phyloP scores from a whole-genome alignment of 1,140 invertebrate genomes.

The Drosophila pandora region DNA sequence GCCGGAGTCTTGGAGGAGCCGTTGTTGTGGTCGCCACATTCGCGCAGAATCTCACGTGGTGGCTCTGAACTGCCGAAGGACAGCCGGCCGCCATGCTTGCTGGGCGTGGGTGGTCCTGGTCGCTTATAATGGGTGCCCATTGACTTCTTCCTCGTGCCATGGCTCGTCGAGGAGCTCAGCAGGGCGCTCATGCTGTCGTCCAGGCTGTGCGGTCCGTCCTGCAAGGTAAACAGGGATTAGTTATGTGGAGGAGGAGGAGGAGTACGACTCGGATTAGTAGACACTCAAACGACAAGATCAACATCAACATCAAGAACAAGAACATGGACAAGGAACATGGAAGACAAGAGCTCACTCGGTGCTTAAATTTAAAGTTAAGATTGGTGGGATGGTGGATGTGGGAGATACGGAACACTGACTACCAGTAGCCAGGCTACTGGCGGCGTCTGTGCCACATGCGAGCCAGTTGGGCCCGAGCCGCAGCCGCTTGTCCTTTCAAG shows the following conservation, averaged over 20 bases:
- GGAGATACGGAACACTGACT: neutral
- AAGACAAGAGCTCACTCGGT: neutral
- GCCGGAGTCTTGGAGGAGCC: slow-evolving; percentile 67
- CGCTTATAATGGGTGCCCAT: slow-evolving; percentile 90
- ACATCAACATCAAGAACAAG: neutral
- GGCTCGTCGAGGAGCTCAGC: slow-evolving; percentile 84
- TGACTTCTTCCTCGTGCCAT: slow-evolving; percentile 84
- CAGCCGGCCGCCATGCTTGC: slow-evolving; percentile 90
- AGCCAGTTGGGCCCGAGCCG: slow-evolving; percentile 21
- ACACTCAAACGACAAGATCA: neutral
- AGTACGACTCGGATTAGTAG: neutral
- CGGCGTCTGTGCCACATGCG: slow-evolving; percentile 32
- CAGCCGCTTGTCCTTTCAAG: slow-evolving; percentile 14
- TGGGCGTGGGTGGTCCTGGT: slow-evolving; percentile 92
- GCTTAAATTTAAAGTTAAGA: neutral
- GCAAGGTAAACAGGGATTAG: slow-evolving; percentile 6
- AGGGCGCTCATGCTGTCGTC: slow-evolving; percentile 87
- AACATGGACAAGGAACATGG: neutral
- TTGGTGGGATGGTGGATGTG: neutral
- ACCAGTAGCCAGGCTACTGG: slow-evolving; percentile 3
- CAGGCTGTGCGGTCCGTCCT: slow-evolving; percentile 85
- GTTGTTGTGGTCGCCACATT: slow-evolving; percentile 46
- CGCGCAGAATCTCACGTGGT: slow-evolving; percentile 71
- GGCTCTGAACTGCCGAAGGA: slow-evolving; percentile 85
- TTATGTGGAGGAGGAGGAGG: neutral